These are phyloP conservation scores for Heliconius charithonia DNA, from an alignment of 2,888 invertebrate genomes.

Conservation along the genomic window DNA sequence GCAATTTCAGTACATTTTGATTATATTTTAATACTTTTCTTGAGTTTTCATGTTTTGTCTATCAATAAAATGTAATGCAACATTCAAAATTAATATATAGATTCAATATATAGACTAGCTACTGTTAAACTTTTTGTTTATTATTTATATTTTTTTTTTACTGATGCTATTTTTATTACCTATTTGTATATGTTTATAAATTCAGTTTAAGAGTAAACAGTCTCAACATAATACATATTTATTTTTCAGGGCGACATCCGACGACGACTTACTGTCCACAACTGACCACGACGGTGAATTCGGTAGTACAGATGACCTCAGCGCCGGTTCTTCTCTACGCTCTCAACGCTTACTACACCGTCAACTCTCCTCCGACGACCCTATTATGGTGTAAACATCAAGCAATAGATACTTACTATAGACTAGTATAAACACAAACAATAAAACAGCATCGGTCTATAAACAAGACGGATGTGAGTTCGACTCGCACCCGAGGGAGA, in stretches of 20 bases:
- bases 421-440: not conserved
- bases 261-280: slow-evolving; percentile 91
- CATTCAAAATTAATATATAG: too few relatives aligned
- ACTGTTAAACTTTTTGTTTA: too few relatives aligned
- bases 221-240: not conserved
- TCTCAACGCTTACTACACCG: slow-evolving; percentile 76
- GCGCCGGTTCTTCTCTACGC: slow-evolving; percentile 67
- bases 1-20: not conserved
- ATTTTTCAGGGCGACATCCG: slow-evolving; percentile 88
- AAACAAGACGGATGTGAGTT: too few relatives aligned
- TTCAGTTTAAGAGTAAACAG: too few relatives aligned
- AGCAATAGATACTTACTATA: not conserved
- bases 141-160: too few relatives aligned
- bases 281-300: slow-evolving; percentile 91
- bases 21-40: not conserved
- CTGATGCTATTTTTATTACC: too few relatives aligned
- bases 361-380: slow-evolving; percentile 80
- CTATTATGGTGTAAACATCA: slow-evolving; percentile 75
- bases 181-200: too few relatives aligned
- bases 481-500: too few relatives aligned
- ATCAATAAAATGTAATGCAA: not conserved
- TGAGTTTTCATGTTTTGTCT: not conserved
- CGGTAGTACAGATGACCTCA: slow-evolving; percentile 86
- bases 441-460: not conserved
- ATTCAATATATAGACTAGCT: too few relatives aligned